Evolutionary conservation across 2,888 invertebrate species (phyloP).

Genomic region (Meteorus colon): DNA sequence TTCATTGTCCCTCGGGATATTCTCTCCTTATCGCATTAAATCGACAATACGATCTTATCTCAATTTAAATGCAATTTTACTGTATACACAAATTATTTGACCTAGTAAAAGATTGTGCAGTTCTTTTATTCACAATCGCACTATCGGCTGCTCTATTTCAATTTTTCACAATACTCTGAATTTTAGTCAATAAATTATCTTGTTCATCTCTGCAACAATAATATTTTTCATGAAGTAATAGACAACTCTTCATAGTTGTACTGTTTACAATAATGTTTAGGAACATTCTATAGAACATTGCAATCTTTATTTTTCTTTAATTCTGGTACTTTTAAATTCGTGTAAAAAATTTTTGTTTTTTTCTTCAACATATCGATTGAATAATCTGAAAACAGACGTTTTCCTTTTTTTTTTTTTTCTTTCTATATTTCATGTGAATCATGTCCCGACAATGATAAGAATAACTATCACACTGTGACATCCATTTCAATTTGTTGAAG

Average conservation of each 20-base stretch:
- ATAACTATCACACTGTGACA: neutral
- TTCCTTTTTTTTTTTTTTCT: neutral
- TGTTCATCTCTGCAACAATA: too few species aligned
- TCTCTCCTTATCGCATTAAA: neutral
- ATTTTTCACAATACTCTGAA: neutral
- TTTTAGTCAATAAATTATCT: neutral
- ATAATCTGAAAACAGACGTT: neutral
- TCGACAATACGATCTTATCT: conserved; percentile 2
- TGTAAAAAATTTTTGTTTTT: too few species aligned
- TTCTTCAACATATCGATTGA: neutral
- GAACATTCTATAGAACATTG: neutral
- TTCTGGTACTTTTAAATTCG: too few species aligned
- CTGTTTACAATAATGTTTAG: neutral
- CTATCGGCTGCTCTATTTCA: neutral
- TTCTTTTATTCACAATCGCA: neutral
- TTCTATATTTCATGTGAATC: neutral
- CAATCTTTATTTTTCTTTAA: neutral
- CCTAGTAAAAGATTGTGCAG: conserved; percentile 19
- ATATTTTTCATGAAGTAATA: too few species aligned
- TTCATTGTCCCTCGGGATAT: neutral
- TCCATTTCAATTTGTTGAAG: neutral
- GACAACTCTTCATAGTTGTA: too few species aligned
- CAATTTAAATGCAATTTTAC: conserved; percentile 14
- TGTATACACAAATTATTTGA: conserved; percentile 17
- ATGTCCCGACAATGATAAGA: neutral